These are phyloP conservation scores for Pagrus major DNA, from an alignment of 2,113 vertebrate genomes.

Conservation along the genomic window DNA sequence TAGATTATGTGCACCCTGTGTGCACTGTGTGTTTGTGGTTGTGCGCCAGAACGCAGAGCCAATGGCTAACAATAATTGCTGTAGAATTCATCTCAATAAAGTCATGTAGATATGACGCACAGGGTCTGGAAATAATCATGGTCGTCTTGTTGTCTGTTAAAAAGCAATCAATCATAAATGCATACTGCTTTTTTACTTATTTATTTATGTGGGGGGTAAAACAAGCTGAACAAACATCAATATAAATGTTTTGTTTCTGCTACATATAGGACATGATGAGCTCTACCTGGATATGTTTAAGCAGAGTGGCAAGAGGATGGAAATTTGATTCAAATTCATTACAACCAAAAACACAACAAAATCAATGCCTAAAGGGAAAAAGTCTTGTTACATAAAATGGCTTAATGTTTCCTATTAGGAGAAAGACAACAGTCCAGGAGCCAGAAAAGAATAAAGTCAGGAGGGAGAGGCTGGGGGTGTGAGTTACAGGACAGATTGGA, in stretches of 20 bases:
- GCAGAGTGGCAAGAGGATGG: background rate
- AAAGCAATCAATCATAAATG: background rate
- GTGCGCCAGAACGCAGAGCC: background rate
- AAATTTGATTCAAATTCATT: background rate
- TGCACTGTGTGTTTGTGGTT: background rate
- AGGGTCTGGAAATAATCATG: background rate
- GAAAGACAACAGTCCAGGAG: slow-evolving; percentile 3
- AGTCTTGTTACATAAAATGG: background rate
- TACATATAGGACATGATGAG: background rate
- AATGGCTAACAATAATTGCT: background rate
- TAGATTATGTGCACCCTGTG: background rate
- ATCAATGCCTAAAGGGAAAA: background rate
- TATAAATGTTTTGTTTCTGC: background rate
- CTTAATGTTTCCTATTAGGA: background rate
- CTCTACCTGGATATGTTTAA: background rate
- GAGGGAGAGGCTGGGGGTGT: background rate
- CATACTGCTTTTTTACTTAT: too few relatives aligned
- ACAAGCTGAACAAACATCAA: background rate
- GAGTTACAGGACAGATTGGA: slow-evolving; percentile 8
- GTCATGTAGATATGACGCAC: background rate
- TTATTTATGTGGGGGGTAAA: background rate
- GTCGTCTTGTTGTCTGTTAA: background rate
- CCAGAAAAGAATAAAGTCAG: slow-evolving; percentile 4
- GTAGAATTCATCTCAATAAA: background rate
- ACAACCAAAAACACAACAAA: background rate